Base-by-base conservation (phyloP, 2,113 vertebrate genomes). In the Erythrocercus mccallii region DNA sequence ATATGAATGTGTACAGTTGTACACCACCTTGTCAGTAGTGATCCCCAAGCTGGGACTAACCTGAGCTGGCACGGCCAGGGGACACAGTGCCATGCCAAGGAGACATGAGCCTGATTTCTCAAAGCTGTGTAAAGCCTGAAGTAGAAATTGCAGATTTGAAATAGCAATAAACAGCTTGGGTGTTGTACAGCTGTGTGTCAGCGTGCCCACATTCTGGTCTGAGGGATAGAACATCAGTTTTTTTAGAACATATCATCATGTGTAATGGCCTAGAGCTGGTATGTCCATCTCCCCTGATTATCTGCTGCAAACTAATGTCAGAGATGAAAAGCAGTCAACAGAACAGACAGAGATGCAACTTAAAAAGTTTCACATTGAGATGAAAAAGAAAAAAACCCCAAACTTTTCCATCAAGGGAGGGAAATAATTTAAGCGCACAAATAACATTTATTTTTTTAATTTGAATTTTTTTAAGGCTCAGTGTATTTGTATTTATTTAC, bases 351-450 rank as follows among this genome's bases (percentile, higher is more conserved):
- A 7, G 17, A 40, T 42, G 5, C 24, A 76, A 28, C 31, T 35
- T 44, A 8, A 74, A 76, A 83, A 30, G 8, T 20, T 70, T 47
- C 2, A 42, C 4, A 20, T 47, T 30, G 81, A 66, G 12, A 5
- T 38, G 6, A 38, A 88, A 92, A 88, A 48, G 2, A 28, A 14
- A 37, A 7, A 9, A 11, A 27, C 3, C 4, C 58, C 11, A 40
- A 40, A 30, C 4, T 42, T 91, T 48, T 53, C 14, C 30, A 31
- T 40, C 0, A 28, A 30, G 12, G 3, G 3, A 1, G 1, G 15
- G 3, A 7, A 30, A 21, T 40, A 72, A 42, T 8, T 16, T 9
- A 56, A 82, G 56, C 40, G 6, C 1, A 11, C 1, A 35, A 57
- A 11, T 40, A 66, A 1, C 0, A 11, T 13, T 10, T 35, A 22